A percentile compares a stretch with the other conserved stretches of the same genome.
phyloP scores from a whole-genome alignment of 2,113 vertebrate species.

The Larimichthys crocea region DNA sequence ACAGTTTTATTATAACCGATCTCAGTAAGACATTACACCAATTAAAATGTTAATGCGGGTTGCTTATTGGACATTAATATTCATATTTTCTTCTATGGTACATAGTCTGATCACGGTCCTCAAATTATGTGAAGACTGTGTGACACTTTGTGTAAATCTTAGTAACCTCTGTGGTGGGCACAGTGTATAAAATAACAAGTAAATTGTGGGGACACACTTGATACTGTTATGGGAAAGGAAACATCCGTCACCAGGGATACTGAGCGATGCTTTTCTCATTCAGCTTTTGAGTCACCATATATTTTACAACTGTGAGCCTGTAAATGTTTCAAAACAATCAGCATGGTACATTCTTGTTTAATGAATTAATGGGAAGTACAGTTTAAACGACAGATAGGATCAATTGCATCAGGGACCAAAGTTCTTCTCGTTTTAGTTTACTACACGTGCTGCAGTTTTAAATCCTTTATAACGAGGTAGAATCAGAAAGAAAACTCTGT shows the following conservation, averaged over 20 bases:
- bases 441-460: too few relatives aligned
- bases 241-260: background rate
- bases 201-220: background rate
- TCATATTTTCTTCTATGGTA: background rate
- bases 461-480: too few relatives aligned
- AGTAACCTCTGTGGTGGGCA: background rate
- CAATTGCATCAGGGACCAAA: too few relatives aligned
- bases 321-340: background rate
- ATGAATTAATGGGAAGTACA: background rate
- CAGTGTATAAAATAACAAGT: background rate
- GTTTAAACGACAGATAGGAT: background rate
- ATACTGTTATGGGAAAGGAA: background rate
- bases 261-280: background rate
- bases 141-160: background rate
- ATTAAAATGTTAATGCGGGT: background rate
- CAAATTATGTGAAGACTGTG: background rate
- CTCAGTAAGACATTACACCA: background rate
- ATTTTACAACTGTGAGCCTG: background rate
- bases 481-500: background rate
- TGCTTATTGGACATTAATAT: background rate
- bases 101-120: background rate
- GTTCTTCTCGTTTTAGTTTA: background rate
- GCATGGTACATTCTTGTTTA: background rate
- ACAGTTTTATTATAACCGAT: background rate
- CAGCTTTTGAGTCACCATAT: background rate